Evolutionary conservation across 2,113 vertebrate genomes (phyloP), one percentile per base, ranked within the genome.

Genomic region (Crypturellus undulatus): DNA sequence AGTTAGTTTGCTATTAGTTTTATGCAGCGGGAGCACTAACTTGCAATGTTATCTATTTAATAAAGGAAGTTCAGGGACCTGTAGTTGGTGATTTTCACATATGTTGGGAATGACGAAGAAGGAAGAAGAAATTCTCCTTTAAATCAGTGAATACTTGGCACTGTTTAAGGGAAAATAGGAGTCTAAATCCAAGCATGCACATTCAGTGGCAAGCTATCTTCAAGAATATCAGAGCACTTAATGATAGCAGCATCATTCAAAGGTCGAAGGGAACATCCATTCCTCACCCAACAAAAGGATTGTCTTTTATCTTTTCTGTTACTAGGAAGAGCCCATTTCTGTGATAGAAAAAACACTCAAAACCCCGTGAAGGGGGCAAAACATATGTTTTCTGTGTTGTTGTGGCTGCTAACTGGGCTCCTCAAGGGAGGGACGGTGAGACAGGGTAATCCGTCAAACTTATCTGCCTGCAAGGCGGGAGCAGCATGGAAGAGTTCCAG

Each of bases 391-490:
- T 69, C 45, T 45, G 40, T 84, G 45, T n/a, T 84, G 28, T 28
- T 90, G 68, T 88, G 62, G 42, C 69, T 68, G 42, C 60, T 93
- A 84, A 92, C 32, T 0, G 6, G 52, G 40, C 54, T 91, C 73
- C 89, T 93, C 73, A 25, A 3, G 40, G 71, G 72, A 93, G 62
- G 34, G 56, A 84, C 95, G 85, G 84, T 82, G 49, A 84, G 84
- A 20, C 59, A 64, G 65, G 54, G 86, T 88, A 73, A 91, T 89
- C 87, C 54, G 49, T 81, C 92, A 91, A 79, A 59, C 40, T 54
- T 86, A 65, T 80, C 86, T 82, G 82, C 58, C 67, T 82, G 67
- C 2, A 1, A 94, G 65, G 65, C 80, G 25, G 3, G 18, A 86
- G 58, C 0, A 0, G 64, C 7, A 80, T n/a, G 40, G 73, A 92